Evolutionary conservation across 2,888 invertebrate species (phyloP).

Genomic region (Synanthedon tipuliformis): DNA sequence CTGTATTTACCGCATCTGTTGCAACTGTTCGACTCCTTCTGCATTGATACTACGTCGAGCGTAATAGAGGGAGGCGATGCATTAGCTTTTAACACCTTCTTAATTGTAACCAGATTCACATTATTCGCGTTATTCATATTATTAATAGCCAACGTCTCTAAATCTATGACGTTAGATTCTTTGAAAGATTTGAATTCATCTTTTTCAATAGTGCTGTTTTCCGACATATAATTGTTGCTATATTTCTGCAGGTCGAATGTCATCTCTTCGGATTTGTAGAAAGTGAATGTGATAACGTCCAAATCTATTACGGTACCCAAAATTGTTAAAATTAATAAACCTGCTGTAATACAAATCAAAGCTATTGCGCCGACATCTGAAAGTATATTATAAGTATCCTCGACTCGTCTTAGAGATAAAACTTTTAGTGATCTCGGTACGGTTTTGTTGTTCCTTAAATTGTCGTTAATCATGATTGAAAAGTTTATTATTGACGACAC

Average conservation of each 20-base stretch:
- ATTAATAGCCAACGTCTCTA: slow-evolving; percentile 19
- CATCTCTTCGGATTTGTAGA: slow-evolving; percentile 25
- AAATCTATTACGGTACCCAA: slow-evolving; percentile 59
- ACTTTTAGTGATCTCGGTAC: slow-evolving; percentile 40
- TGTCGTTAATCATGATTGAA: slow-evolving; percentile 54
- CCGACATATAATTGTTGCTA: slow-evolving; percentile 18
- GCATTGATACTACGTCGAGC: slow-evolving; percentile 47
- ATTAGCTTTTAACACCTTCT: slow-evolving; percentile 26
- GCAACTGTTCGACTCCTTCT: slow-evolving; percentile 39
- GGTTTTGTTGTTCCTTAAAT: slow-evolving; percentile 41
- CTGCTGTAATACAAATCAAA: slow-evolving; percentile 29
- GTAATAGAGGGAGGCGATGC: slow-evolving; percentile 43
- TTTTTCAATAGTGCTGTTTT: slow-evolving; percentile 6
- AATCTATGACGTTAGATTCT: slow-evolving; percentile 10
- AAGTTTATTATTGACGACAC: slow-evolving; percentile 57
- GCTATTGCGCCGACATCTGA: slow-evolving; percentile 37
- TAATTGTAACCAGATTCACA: slow-evolving; percentile 35
- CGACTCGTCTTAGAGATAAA: slow-evolving; percentile 30
- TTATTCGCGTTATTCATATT: slow-evolving; percentile 28
- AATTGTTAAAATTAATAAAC: slow-evolving; percentile 34
- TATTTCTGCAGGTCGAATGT: slow-evolving; percentile 49
- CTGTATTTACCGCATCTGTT: slow-evolving; percentile 54
- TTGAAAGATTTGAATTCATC: slow-evolving; percentile 19
- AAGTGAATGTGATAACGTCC: slow-evolving; percentile 34
- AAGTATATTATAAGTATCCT: slow-evolving; percentile 27